Evolutionary conservation across 2,113 vertebrate genomes (phyloP).

Genomic region (Sula dactylatra): DNA sequence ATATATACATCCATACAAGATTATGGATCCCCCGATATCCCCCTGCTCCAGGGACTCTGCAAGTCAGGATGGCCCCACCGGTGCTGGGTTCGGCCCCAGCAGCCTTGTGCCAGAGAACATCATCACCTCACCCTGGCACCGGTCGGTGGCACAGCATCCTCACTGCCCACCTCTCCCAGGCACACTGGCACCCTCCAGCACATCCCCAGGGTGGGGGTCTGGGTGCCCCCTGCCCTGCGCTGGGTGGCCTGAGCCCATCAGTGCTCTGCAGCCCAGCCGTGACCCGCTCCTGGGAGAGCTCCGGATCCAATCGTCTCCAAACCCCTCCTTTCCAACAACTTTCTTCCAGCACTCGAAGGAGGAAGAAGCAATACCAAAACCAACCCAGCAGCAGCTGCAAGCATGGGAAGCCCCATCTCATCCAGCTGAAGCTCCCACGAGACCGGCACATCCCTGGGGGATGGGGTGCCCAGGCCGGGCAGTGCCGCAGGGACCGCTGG

Average conservation of each 20-base stretch:
- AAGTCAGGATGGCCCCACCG: too few relatives aligned
- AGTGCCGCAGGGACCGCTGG: accelerated
- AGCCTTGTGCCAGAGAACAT: not conserved
- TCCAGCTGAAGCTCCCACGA: not conserved
- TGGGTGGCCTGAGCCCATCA: not conserved
- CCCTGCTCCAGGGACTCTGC: not conserved
- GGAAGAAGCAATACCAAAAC: not conserved
- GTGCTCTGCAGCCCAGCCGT: not conserved
- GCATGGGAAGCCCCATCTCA: not conserved
- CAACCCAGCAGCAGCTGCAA: not conserved
- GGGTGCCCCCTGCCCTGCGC: accelerated
- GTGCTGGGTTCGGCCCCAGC: not conserved
- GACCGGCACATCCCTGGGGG: not conserved
- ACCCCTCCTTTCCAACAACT: not conserved
- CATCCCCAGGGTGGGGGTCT: not conserved
- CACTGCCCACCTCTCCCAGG: not conserved
- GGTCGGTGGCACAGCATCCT: accelerated
- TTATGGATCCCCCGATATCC: accelerated
- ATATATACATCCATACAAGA: too few relatives aligned
- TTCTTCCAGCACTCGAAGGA: not conserved
- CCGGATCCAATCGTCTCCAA: not conserved
- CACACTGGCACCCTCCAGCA: accelerated
- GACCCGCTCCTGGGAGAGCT: not conserved
- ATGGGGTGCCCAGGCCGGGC: not conserved
- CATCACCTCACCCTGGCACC: not conserved